phyloP scores from a whole-genome alignment of 2,888 invertebrate genomes.

The Itoplectis maculator region DNA sequence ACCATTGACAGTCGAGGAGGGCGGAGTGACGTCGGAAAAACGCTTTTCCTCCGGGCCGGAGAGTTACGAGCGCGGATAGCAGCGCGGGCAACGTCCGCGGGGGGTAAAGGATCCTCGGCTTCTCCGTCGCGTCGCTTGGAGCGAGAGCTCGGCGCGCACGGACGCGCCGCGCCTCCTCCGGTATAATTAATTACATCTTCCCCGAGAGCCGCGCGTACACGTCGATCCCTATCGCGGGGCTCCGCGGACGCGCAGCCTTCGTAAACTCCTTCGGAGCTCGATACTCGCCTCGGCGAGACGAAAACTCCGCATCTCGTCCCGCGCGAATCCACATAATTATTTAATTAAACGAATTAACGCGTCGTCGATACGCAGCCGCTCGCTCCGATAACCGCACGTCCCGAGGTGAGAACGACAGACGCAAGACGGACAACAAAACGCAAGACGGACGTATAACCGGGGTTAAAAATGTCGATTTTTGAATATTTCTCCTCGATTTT shows the following conservation, averaged over 20 bases:
- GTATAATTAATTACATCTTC: conserved; percentile 81
- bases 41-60: conserved; percentile 54
- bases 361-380: conserved; percentile 16
- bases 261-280: conserved; percentile 6
- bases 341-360: conserved; percentile 60
- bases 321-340: conserved; percentile 64
- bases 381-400: neutral
- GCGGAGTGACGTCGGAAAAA: conserved; percentile 10
- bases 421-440: too few species aligned
- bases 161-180: conserved; percentile 75
- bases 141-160: too few species aligned
- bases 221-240: conserved; percentile 78
- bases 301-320: conserved; percentile 52
- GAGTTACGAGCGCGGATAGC: conserved; percentile 79
- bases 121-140: conserved; percentile 71
- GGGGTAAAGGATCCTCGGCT: conserved; percentile 77
- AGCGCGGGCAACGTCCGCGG: conserved; percentile 75
- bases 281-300: conserved; percentile 38
- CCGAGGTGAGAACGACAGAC: too few species aligned
- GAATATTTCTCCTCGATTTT: too few species aligned
- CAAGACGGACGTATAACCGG: too few species aligned
- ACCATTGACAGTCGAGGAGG: conserved; percentile 30
- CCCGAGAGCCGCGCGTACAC: conserved; percentile 72
- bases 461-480: too few species aligned
- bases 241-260: conserved; percentile 8